phyloP scores from a whole-genome alignment of 1,140 invertebrate genomes.

The Oreohelix idahoensis region DNA sequence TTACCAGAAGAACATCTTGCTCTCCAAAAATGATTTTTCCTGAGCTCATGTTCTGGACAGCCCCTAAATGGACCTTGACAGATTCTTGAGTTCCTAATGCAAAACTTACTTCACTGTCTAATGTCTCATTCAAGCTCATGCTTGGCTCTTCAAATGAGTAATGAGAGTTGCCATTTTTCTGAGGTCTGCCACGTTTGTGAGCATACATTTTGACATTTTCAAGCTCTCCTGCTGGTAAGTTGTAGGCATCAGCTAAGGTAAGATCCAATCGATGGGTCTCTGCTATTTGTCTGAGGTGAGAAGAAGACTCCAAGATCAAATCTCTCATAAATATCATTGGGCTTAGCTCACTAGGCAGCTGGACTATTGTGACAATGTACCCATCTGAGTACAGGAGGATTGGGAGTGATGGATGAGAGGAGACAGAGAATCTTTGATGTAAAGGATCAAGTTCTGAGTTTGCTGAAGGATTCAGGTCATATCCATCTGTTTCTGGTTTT shows the following conservation, averaged over 20 bases:
- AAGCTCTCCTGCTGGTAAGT: constrained; percentile 44
- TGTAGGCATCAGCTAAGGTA: constrained; percentile 60
- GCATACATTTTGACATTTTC: constrained; percentile 14
- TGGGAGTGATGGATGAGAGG: constrained; percentile 67
- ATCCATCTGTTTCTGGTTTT: constrained; percentile 33
- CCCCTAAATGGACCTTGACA: constrained; percentile 41
- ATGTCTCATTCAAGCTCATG: constrained; percentile 55
- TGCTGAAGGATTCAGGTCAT: constrained; percentile 24
- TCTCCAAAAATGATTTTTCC: constrained; percentile 70
- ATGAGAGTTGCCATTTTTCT: constrained; percentile 45
- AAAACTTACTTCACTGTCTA: constrained; percentile 61
- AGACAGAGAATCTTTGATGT: constrained; percentile 68
- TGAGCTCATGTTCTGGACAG: constrained; percentile 51
- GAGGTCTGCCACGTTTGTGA: not conserved
- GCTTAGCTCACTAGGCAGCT: constrained; percentile 59
- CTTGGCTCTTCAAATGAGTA: constrained; percentile 60
- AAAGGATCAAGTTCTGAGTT: constrained; percentile 47
- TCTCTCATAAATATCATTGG: constrained; percentile 61
- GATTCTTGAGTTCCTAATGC: constrained; percentile 42
- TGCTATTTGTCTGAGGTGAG: constrained; percentile 54
- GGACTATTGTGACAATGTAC: constrained; percentile 67
- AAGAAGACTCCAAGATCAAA: constrained; percentile 60
- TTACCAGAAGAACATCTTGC: constrained; percentile 46
- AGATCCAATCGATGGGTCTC: constrained; percentile 54
- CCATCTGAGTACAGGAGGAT: constrained; percentile 72